Percentiles rank a stretch among this genome's conserved stretches.
Evolutionary conservation across 2,113 vertebrate genomes (phyloP).

Genomic region (Indicator indicator): DNA sequence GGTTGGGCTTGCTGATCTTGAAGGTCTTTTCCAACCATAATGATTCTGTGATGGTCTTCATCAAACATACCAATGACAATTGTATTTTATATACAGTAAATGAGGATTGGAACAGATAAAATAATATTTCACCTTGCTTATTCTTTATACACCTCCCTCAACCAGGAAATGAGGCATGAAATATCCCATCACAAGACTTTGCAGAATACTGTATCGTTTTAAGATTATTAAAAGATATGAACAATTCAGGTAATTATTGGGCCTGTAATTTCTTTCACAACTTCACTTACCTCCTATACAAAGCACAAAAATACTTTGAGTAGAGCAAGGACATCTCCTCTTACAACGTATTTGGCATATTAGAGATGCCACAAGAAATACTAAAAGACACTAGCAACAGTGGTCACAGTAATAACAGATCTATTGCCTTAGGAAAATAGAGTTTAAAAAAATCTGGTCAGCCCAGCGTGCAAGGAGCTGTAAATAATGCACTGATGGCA

Average conservation of each 20-base stretch:
- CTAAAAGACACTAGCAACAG: background rate
- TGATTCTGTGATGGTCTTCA: too few species aligned
- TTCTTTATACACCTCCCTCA: background rate
- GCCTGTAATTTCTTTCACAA: background rate
- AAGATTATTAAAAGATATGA: background rate
- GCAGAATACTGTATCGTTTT: background rate
- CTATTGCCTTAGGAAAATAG: constrained; percentile 45
- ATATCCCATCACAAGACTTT: background rate
- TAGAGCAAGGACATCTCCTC: background rate
- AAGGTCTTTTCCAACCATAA: too few species aligned
- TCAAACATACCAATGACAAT: background rate
- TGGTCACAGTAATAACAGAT: constrained; percentile 32
- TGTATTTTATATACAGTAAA: background rate
- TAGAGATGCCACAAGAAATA: background rate
- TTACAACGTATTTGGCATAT: background rate
- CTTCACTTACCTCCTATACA: background rate
- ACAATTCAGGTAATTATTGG: background rate
- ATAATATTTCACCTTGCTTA: background rate
- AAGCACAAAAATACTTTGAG: background rate
- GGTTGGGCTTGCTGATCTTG: too few species aligned
- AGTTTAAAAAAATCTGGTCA: constrained; percentile 55
- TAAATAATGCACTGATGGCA: constrained; percentile 52
- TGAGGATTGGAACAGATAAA: background rate
- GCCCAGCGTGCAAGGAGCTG: constrained; percentile 29
- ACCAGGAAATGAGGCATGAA: background rate